A percentile compares a stretch with the other conserved stretches of the same genome.
Conservation (phyloP, 1,140 invertebrate genomes). For the Aphidius gifuensis region DNA sequence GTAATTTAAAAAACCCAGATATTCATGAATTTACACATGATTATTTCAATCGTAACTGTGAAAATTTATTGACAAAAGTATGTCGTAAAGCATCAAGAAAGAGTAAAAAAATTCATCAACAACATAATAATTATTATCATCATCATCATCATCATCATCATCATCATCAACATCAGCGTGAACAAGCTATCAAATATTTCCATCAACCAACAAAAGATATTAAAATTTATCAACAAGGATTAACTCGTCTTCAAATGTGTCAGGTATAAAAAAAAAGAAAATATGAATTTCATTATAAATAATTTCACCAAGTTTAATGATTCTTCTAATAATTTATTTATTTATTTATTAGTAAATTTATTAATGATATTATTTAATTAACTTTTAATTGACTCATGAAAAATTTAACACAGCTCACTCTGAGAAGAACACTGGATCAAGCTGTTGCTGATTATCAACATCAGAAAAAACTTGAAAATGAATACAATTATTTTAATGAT, state of each 20-base stretch:
- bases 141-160: too few relatives aligned
- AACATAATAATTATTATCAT: background rate
- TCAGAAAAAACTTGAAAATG: conserved; percentile 14
- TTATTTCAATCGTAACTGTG: conserved; percentile 54
- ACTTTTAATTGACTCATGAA: background rate
- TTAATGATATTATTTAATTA: conserved; percentile 6
- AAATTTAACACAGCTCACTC: conserved; percentile 31
- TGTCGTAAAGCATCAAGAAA: conserved; percentile 52
- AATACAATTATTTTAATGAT: conserved; percentile 1
- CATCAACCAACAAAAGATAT: background rate
- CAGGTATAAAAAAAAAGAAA: conserved; percentile 32
- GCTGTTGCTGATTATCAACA: conserved; percentile 32
- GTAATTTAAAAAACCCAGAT: conserved; percentile 57
- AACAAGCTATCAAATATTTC: too few relatives aligned
- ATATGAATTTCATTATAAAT: too few relatives aligned
- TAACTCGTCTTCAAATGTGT: conserved; percentile 40
- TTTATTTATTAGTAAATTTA: background rate
- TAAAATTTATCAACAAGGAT: conserved; percentile 19
- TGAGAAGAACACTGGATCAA: conserved; percentile 42
- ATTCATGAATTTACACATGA: conserved; percentile 62
- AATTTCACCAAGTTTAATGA: background rate
- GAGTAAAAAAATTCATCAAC: conserved; percentile 17
- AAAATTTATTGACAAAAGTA: conserved; percentile 57
- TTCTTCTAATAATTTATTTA: conserved; percentile 13
- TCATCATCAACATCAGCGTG: background rate